Percentiles rank a stretch among this genome's conserved stretches.
Conservation (phyloP, 2,797 vertebrate species). For the Glossophaga mutica region DNA sequence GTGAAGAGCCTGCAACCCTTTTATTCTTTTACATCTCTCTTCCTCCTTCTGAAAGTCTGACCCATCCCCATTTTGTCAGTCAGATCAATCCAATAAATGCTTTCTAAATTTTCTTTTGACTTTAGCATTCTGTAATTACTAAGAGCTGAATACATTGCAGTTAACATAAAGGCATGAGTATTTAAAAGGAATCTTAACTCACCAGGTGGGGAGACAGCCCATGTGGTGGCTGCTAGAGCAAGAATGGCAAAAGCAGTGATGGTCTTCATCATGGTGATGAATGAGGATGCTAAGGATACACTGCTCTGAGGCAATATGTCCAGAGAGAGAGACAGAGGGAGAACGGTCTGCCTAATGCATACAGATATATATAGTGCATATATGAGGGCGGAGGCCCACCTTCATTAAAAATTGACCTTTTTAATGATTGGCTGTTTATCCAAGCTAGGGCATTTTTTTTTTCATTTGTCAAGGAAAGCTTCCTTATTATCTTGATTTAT, state of each 20-base stretch:
- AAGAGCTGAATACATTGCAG: neutral
- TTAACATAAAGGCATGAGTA: neutral
- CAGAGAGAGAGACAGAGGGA: neutral
- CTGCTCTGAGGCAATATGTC: neutral
- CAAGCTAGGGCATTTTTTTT: neutral
- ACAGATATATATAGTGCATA: neutral
- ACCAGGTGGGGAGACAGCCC: neutral
- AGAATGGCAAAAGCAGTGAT: neutral
- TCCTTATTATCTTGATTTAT: conserved; percentile 6
- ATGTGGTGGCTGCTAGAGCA: neutral
- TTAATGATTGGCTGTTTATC: neutral
- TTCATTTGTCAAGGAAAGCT: neutral
- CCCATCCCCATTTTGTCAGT: neutral
- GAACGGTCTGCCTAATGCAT: neutral
- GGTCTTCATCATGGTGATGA: neutral
- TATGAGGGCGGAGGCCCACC: neutral
- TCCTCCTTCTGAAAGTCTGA: neutral
- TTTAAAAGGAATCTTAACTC: neutral
- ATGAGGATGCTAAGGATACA: neutral
- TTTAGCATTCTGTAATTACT: neutral
- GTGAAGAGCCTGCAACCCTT: neutral
- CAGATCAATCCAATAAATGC: neutral
- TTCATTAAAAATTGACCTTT: neutral
- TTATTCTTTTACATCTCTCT: neutral
- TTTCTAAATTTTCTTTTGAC: neutral